These are phyloP conservation scores for Propithecus deckenii DNA, from an alignment of 2,797 vertebrate genomes.

Conservation along the genomic window DNA sequence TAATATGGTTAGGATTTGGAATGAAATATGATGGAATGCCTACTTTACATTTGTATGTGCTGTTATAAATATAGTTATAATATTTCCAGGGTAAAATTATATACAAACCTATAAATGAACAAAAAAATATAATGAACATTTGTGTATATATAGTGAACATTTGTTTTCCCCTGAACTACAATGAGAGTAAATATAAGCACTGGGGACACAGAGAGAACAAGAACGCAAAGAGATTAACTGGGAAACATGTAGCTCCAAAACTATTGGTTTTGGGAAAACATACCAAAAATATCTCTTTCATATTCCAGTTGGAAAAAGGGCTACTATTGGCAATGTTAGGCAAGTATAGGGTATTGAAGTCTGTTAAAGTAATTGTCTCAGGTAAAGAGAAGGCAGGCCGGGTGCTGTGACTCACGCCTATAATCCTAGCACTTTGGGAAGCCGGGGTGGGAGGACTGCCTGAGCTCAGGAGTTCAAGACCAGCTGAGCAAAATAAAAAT, in stretches of 20 bases:
- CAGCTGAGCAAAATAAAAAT: no score
- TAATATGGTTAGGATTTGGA: conserved; percentile 58
- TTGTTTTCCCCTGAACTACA: not conserved
- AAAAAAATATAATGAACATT: conserved; percentile 8
- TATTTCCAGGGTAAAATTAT: conserved; percentile 37
- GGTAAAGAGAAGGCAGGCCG: not conserved
- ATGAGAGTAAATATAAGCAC: not conserved
- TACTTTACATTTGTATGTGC: conserved; percentile 40
- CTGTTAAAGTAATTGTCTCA: not conserved
- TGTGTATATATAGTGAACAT: not conserved
- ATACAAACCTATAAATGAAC: conserved; percentile 23
- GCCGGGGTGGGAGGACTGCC: no score
- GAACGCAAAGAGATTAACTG: not conserved
- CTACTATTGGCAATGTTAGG: not conserved
- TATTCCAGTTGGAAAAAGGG: not conserved
- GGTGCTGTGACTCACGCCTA: no score
- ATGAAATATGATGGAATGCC: conserved; percentile 40
- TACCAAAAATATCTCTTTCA: not conserved
- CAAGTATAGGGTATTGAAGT: not conserved
- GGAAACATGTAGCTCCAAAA: not conserved
- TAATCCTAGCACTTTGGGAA: no score
- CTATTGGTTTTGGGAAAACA: not conserved
- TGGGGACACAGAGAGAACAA: not conserved
- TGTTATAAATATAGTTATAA: not conserved
- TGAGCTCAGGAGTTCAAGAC: no score